Conservation (phyloP, 2,797 vertebrate genomes). For the Ceryle rudis region DNA sequence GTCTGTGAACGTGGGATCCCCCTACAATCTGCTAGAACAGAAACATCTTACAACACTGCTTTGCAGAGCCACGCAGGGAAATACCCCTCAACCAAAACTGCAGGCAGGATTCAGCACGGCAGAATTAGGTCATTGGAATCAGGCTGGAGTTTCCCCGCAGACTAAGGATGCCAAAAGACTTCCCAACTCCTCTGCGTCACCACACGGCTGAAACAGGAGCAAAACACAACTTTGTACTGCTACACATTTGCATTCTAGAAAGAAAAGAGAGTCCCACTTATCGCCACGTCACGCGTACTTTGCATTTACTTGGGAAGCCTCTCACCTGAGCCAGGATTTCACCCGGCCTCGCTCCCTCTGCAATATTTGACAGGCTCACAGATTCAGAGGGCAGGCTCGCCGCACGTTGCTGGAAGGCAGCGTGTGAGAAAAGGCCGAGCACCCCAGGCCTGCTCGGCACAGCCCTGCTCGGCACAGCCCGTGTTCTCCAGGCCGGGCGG, state of each 20-base stretch:
- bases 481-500: accelerated
- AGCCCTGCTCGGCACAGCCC: no score
- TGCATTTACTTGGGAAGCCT: neutral
- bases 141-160: neutral
- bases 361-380: neutral
- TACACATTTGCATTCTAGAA: neutral
- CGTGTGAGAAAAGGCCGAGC: accelerated
- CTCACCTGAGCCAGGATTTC: neutral
- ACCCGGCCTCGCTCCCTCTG: neutral
- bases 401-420: no score
- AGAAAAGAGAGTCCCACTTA: neutral
- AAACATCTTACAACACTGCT: neutral
- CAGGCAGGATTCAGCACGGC: neutral
- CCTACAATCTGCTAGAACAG: neutral
- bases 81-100: neutral
- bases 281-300: accelerated
- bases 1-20: neutral
- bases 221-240: neutral
- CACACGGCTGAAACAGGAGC: neutral
- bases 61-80: neutral
- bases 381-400: neutral
- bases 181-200: neutral
- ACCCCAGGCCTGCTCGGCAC: neutral
- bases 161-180: neutral
- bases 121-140: neutral